Conservation (phyloP, 1,140 invertebrate species). For the Ceratina japonica region DNA sequence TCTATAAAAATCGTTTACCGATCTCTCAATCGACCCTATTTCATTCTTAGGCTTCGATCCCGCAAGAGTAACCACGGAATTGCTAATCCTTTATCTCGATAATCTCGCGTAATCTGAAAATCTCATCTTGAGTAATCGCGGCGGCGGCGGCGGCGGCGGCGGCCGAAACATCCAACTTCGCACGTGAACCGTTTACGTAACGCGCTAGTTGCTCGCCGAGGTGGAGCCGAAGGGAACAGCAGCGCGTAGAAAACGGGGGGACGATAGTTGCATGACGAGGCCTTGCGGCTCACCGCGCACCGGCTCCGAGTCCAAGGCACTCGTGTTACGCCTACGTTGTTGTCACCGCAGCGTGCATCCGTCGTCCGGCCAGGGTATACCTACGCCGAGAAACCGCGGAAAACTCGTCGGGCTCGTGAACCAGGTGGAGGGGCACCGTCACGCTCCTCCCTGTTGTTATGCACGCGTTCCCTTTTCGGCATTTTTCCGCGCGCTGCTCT, state of each 20-base stretch:
- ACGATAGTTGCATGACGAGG: slow-evolving; percentile 2
- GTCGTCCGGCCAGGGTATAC: background rate
- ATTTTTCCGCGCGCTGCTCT: slow-evolving; percentile 72
- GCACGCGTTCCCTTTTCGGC: slow-evolving; percentile 11
- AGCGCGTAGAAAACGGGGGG: background rate
- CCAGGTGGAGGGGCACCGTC: slow-evolving; percentile 36
- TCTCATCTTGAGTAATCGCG: background rate
- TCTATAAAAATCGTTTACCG: too few relatives aligned
- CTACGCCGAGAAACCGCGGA: background rate
- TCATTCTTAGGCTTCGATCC: too few relatives aligned
- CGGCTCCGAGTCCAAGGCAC: background rate
- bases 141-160: background rate
- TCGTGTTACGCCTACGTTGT: slow-evolving; percentile 33
- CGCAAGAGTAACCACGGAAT: too few relatives aligned
- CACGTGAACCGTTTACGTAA: slow-evolving; percentile 23
- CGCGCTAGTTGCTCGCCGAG: background rate
- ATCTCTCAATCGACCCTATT: too few relatives aligned
- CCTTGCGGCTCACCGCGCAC: slow-evolving; percentile 13
- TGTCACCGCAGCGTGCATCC: slow-evolving; percentile 8
- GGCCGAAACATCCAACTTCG: slow-evolving; percentile 10
- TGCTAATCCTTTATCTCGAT: too few relatives aligned
- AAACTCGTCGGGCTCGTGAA: slow-evolving; percentile 10
- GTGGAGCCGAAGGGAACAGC: slow-evolving; percentile 2
- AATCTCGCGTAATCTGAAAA: background rate
- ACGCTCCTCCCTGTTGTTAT: slow-evolving; percentile 33